Evolutionary conservation across 1,140 invertebrate species (phyloP).

Genomic region (Heliconius melpomene): DNA sequence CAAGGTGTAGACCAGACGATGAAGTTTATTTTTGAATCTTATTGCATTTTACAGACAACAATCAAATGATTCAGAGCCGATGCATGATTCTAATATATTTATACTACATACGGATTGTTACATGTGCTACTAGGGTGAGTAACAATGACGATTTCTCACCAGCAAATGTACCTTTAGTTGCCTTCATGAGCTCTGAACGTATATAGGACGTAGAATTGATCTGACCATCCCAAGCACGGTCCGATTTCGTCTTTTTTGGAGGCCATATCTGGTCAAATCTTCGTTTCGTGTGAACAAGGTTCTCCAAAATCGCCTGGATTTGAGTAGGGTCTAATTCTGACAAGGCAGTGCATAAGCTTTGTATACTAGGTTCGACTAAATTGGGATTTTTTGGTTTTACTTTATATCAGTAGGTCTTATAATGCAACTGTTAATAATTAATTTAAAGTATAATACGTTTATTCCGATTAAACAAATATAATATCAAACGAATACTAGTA

Average conservation of each 20-base stretch:
- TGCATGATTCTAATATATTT: conserved; percentile 23
- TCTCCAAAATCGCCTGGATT: conserved; percentile 72
- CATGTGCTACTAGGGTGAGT: conserved; percentile 25
- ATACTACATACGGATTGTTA: conserved; percentile 20
- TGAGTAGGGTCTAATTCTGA: conserved; percentile 72
- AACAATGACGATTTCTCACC: conserved; percentile 15
- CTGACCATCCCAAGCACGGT: conserved; percentile 62
- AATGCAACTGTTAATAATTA: too few relatives aligned
- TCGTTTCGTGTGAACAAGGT: conserved; percentile 59
- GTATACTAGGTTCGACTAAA: not conserved
- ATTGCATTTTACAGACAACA: conserved; percentile 26
- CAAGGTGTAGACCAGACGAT: conserved; percentile 17
- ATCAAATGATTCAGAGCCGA: conserved; percentile 27
- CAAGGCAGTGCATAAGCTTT: conserved; percentile 54
- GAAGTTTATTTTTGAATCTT: conserved; percentile 25
- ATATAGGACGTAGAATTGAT: conserved; percentile 63
- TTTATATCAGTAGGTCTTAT: too few relatives aligned
- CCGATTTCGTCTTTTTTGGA: conserved; percentile 51
- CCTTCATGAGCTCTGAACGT: conserved; percentile 67
- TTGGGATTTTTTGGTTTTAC: too few relatives aligned
- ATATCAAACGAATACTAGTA: too few relatives aligned
- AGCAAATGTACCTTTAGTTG: conserved; percentile 65
- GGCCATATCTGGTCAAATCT: conserved; percentile 72
- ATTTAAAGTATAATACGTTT: too few relatives aligned
- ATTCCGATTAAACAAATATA: too few relatives aligned